phyloP scores from a whole-genome alignment of 2,888 invertebrate species.

The Apamea epomidion region DNA sequence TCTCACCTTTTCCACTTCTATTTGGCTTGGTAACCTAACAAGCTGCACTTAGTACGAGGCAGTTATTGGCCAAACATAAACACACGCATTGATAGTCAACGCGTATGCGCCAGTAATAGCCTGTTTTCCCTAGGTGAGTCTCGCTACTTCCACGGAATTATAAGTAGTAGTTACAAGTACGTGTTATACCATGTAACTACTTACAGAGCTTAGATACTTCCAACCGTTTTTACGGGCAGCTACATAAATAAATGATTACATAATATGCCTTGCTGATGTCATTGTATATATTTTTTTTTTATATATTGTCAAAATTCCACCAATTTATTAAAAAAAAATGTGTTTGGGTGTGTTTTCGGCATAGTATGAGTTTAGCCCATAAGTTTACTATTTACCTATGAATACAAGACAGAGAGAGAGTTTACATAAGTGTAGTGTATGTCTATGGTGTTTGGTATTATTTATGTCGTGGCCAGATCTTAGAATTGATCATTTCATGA shows the following conservation, averaged over 20 bases:
- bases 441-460: too few species aligned
- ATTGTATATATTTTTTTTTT: neutral
- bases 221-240: neutral
- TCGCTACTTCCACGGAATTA: conserved; percentile 42
- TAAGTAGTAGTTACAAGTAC: conserved; percentile 44
- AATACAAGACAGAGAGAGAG: neutral
- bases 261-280: neutral
- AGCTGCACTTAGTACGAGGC: neutral
- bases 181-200: conserved; percentile 1
- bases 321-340: neutral
- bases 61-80: conserved; percentile 17
- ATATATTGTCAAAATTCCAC: neutral
- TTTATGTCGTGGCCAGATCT: too few species aligned
- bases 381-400: neutral
- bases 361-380: neutral
- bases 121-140: conserved; percentile 57
- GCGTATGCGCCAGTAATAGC: conserved; percentile 52
- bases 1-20: neutral
- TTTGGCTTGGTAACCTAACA: neutral
- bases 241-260: neutral
- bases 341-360: neutral
- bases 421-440: neutral
- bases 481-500: neutral
- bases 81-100: conserved; percentile 57
- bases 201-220: neutral